These are phyloP conservation scores for Microplitis manilae DNA, from an alignment of 2,888 invertebrate genomes.

Conservation along the genomic window DNA sequence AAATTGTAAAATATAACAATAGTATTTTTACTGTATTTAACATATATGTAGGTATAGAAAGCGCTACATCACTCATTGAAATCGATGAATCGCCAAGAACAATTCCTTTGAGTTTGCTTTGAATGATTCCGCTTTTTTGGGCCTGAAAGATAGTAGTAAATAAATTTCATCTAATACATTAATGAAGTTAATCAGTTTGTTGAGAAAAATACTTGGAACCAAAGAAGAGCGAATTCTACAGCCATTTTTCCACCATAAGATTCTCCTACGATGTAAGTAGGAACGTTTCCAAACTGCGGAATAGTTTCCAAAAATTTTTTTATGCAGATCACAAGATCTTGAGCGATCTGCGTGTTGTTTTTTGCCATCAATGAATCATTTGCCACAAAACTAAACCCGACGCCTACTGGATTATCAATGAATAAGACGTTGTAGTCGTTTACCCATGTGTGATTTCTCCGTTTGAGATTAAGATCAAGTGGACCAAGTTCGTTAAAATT, in stretches of 20 bases:
- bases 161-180: slow-evolving; percentile 3
- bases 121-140: slow-evolving; percentile 76
- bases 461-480: slow-evolving; percentile 77
- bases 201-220: slow-evolving; percentile 14
- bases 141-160: slow-evolving; percentile 72
- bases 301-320: slow-evolving; percentile 79
- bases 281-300: slow-evolving; percentile 81
- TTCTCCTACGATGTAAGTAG: slow-evolving; percentile 89
- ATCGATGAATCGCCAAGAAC: slow-evolving; percentile 93
- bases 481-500: slow-evolving; percentile 89
- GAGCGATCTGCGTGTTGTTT: slow-evolving; percentile 79
- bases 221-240: slow-evolving; percentile 80
- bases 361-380: slow-evolving; percentile 72
- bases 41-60: slow-evolving; percentile 90
- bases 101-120: slow-evolving; percentile 83
- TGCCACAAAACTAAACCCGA: slow-evolving; percentile 88
- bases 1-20: slow-evolving; percentile 3
- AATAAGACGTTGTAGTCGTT: slow-evolving; percentile 87
- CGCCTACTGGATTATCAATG: slow-evolving; percentile 92
- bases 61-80: slow-evolving; percentile 86
- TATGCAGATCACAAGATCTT: slow-evolving; percentile 83
- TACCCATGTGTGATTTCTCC: slow-evolving; percentile 85
- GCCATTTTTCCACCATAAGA: slow-evolving; percentile 97
- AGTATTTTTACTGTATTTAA: slow-evolving; percentile 71
- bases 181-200: not conserved